phyloP scores from a whole-genome alignment of 2,113 vertebrate species.

The Eclectus roratus region DNA sequence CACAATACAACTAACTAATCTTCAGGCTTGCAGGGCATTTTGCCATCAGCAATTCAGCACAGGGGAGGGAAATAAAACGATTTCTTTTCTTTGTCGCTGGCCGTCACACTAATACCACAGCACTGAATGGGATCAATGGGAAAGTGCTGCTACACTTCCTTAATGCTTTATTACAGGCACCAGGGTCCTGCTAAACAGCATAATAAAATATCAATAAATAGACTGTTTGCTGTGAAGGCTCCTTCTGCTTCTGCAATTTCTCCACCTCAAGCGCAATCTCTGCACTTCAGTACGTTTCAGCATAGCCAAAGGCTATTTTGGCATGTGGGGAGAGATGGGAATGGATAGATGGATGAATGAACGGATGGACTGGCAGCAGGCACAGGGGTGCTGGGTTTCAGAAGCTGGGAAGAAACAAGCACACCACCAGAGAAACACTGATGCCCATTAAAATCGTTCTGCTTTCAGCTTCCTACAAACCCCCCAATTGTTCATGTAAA shows the following conservation, averaged over 20 bases:
- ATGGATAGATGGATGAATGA: neutral
- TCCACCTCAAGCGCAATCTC: neutral
- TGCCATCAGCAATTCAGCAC: constrained; percentile 13
- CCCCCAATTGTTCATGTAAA: neutral
- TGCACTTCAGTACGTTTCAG: neutral
- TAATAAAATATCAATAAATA: constrained; percentile 66
- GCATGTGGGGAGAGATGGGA: neutral
- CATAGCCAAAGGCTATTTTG: neutral
- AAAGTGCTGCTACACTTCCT: constrained; percentile 54
- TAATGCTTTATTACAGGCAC: constrained; percentile 63
- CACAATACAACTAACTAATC: neutral
- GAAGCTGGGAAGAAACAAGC: neutral
- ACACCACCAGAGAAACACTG: neutral
- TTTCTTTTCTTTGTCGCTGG: constrained; percentile 5
- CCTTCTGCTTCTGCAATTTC: neutral
- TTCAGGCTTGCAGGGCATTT: neutral
- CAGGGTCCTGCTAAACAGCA: constrained; percentile 47
- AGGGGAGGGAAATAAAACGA: neutral
- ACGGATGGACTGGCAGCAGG: neutral
- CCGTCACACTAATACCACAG: neutral
- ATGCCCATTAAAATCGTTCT: neutral
- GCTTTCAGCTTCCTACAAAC: neutral
- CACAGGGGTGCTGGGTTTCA: neutral
- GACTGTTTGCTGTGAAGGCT: constrained; percentile 3
- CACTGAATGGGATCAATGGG: constrained; percentile 35